Evolutionary conservation across 2,888 invertebrate genomes (phyloP).

Genomic region (Trachelus iudaicus): DNA sequence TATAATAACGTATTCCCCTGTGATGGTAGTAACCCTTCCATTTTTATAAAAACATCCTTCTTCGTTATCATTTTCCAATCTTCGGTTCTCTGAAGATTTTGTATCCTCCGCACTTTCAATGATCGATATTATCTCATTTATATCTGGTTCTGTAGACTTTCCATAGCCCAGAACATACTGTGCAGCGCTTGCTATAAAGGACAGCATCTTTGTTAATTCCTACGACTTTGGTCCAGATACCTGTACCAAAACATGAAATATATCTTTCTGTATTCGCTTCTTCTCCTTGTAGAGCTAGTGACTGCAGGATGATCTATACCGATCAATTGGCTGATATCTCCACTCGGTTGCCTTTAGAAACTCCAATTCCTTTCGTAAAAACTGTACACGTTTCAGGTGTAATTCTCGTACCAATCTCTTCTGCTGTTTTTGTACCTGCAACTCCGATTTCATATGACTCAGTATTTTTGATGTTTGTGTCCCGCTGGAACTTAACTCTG

Average conservation of each 20-base stretch:
- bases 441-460: conserved; percentile 69
- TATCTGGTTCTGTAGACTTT: conserved; percentile 27
- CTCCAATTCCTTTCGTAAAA: conserved; percentile 79
- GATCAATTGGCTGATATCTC: conserved; percentile 80
- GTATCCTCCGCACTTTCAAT: conserved; percentile 30
- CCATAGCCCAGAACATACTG: conserved; percentile 29
- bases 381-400: conserved; percentile 78
- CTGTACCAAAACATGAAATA: conserved; percentile 16
- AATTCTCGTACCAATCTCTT: conserved; percentile 73
- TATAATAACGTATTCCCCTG: conserved; percentile 68
- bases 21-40: conserved; percentile 74
- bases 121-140: conserved; percentile 37
- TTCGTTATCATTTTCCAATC: background rate
- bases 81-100: background rate
- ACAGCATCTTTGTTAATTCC: conserved; percentile 62
- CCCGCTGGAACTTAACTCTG: conserved; percentile 47
- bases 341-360: conserved; percentile 84
- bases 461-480: conserved; percentile 62
- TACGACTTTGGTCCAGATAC: conserved; percentile 36
- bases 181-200: conserved; percentile 60
- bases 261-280: background rate
- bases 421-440: conserved; percentile 69
- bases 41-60: conserved; percentile 48
- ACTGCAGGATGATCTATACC: conserved; percentile 59
- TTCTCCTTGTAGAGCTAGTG: background rate